These are phyloP conservation scores for Sebastes jordani DNA, from an alignment of 2,797 vertebrate species.

Conservation along the genomic window DNA sequence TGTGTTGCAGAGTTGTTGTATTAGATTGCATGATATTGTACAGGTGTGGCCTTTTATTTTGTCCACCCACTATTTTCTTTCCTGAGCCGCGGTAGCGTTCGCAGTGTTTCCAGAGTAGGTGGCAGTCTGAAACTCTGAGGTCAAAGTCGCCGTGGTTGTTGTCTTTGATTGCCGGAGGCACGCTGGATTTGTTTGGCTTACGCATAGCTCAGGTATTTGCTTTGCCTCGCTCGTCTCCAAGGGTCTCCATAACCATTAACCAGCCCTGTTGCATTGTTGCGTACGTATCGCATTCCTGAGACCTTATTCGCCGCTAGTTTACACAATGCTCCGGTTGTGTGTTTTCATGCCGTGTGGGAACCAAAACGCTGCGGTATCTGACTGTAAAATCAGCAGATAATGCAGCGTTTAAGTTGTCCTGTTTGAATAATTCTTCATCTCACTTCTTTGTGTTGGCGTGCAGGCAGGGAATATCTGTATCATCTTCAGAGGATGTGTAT, in stretches of 20 bases:
- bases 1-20: neutral
- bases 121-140: constrained; percentile 5
- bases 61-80: neutral
- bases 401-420: neutral
- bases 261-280: constrained; percentile 53
- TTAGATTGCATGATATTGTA: neutral
- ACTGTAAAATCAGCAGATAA: constrained; percentile 37
- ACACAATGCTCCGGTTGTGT: constrained; percentile 57
- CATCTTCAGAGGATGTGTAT: constrained; percentile 4
- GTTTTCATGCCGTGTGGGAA: constrained; percentile 62
- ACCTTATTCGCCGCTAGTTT: constrained; percentile 52
- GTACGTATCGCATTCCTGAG: constrained; percentile 72
- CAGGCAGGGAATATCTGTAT: neutral
- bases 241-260: constrained; percentile 79
- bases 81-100: neutral
- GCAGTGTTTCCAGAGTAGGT: neutral
- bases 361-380: constrained; percentile 47
- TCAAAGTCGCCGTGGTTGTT: constrained; percentile 30
- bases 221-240: constrained; percentile 49
- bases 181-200: constrained; percentile 52
- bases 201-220: constrained; percentile 70
- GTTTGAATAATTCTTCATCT: constrained; percentile 10
- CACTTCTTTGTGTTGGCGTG: neutral
- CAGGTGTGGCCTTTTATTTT: neutral
- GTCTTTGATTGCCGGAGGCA: constrained; percentile 47